phyloP scores from a whole-genome alignment of 2,797 vertebrate genomes.

The Pangasius larnaudii region DNA sequence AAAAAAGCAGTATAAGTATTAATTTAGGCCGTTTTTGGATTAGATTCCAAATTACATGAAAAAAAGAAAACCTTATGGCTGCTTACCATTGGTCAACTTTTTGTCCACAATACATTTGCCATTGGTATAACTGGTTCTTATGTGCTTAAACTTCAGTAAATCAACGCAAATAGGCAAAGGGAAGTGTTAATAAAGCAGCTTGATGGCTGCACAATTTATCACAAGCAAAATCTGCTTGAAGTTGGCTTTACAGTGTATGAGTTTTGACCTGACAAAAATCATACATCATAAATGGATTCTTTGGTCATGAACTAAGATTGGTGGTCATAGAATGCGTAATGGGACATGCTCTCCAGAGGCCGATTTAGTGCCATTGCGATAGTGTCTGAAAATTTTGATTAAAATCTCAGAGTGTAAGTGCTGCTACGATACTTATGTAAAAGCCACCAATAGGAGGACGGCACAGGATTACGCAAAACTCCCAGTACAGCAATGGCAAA shows the following conservation, averaged over 20 bases:
- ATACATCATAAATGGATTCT: not conserved
- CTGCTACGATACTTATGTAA: not conserved
- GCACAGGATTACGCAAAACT: not conserved
- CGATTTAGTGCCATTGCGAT: not conserved
- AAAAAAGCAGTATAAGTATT: not conserved
- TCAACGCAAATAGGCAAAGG: not conserved
- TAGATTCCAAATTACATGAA: not conserved
- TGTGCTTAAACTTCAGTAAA: not conserved
- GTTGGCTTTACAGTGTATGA: not conserved
- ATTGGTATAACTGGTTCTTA: not conserved
- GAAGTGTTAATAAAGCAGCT: not conserved
- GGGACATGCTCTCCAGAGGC: not conserved
- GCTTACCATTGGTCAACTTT: not conserved
- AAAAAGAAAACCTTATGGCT: not conserved
- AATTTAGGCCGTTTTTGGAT: not conserved
- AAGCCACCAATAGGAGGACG: not conserved
- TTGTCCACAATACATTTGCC: not conserved
- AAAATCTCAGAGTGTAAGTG: not conserved
- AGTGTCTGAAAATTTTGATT: not conserved
- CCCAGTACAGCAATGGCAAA: not conserved
- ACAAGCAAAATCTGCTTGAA: not conserved
- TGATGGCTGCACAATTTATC: not conserved
- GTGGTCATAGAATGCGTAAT: too few species aligned
- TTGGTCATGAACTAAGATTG: not conserved
- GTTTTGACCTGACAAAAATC: not conserved